Evolutionary conservation across 2,888 invertebrate species (phyloP), one percentile per base, ranked within the genome.

Genomic region (Tryphoninae sp.): DNA sequence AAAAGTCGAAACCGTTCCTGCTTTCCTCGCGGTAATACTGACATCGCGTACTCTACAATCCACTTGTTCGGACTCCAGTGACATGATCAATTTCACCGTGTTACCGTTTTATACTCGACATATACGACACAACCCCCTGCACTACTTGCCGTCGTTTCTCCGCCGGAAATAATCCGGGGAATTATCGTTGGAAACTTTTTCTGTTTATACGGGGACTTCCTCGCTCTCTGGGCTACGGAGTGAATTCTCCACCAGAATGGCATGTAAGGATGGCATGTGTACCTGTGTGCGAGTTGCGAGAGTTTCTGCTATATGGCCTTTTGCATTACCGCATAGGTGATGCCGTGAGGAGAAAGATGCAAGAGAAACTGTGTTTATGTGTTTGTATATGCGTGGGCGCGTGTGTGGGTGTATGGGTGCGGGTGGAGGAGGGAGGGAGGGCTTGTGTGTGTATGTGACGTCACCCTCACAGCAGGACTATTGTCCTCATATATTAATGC

Each of bases 401-500:
- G 3, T 1, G 51, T n/a, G 51, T 2, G 16, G 1, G 13, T n/a
- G 3, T 6, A n/a, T 2, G 13, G 7, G 16, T 3, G 4, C 22
- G 19, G 19, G 22, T 62, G 61, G 58, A 13, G 33, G 69, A 58
- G 53, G 45, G 61, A 40, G 33, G 80, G 19, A 1, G 19, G 19
- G 1, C 19, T 19, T 19, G 19, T 19, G 19, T 19, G 3, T 83
- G 81, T 81, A 78, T 81, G 83, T 78, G 75, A 79, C 78, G 74
- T 77, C 77, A 77, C 64, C 82, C 76, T 82, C 72, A 71, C 83
- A 67, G 71, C 58, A 79, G 80, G 83, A 86, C 86, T 86, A 86
- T 88, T 85, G 84, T 83, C 83, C 84, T 87, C 86, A 84, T 87
- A 84, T 87, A 87, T 89, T 89, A 89, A 84, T 87, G 87, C 82